A percentile compares a stretch with the other conserved stretches of the same genome.
These are phyloP conservation scores for Trematomus loennbergii DNA, from an alignment of 2,113 vertebrate genomes.

Conservation along the genomic window DNA sequence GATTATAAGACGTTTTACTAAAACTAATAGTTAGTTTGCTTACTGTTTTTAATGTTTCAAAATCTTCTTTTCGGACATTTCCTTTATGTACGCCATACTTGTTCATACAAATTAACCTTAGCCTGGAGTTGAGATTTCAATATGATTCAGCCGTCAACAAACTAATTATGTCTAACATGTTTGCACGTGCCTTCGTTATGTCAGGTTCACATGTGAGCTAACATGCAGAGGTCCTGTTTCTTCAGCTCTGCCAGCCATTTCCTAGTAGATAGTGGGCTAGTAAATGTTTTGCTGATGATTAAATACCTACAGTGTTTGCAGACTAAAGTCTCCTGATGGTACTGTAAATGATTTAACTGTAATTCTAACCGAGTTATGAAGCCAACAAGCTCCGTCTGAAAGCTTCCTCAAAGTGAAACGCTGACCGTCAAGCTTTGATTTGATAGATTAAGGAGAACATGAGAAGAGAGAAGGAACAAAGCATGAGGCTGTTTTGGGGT, in stretches of 20 bases:
- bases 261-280: background rate
- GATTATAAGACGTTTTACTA: no score
- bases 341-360: slow-evolving; percentile 33
- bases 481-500: background rate
- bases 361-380: background rate
- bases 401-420: background rate
- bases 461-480: background rate
- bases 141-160: background rate
- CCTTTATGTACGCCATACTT: background rate
- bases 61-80: background rate
- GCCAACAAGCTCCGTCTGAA: background rate
- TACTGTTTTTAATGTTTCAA: no score
- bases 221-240: background rate
- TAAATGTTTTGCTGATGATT: slow-evolving; percentile 4
- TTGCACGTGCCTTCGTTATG: background rate
- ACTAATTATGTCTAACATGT: background rate
- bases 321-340: slow-evolving; percentile 1
- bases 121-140: background rate
- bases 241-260: background rate
- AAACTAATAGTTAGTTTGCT: no score
- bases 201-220: background rate
- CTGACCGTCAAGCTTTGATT: slow-evolving; percentile 9
- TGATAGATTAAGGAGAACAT: no score
- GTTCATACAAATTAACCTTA: background rate
- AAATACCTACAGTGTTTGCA: background rate